phyloP scores from a whole-genome alignment of 2,797 vertebrate genomes.

The Buceros bicornis region DNA sequence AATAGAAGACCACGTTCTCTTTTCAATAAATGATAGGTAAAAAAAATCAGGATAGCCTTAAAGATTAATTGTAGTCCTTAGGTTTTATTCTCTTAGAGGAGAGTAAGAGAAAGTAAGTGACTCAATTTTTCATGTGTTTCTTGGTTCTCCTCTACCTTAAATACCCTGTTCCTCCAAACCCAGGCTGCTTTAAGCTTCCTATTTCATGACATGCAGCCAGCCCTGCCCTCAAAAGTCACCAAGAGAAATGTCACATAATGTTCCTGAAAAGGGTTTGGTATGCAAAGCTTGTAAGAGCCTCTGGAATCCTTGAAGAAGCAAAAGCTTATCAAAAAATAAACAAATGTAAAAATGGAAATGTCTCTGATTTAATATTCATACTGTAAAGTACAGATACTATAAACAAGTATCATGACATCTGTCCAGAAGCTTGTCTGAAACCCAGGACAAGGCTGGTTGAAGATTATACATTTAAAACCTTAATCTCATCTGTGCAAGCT shows the following conservation, averaged over 20 bases:
- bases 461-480: background rate
- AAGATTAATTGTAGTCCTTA: background rate
- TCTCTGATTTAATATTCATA: background rate
- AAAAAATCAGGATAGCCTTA: background rate
- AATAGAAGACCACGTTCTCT: background rate
- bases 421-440: background rate
- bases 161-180: background rate
- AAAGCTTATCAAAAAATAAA: background rate
- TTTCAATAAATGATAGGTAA: background rate
- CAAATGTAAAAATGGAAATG: background rate
- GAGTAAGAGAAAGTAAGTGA: background rate
- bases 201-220: background rate
- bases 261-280: background rate
- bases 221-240: background rate
- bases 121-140: background rate
- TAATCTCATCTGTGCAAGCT: background rate
- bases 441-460: background rate
- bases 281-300: background rate
- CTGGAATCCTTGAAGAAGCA: background rate
- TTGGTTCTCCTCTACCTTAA: background rate
- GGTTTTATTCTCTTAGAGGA: background rate
- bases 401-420: background rate
- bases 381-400: background rate
- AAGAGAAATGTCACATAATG: accelerated
- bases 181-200: background rate